Evolutionary conservation across 2,113 vertebrate genomes (phyloP).

Genomic region (Elephas maximus): DNA sequence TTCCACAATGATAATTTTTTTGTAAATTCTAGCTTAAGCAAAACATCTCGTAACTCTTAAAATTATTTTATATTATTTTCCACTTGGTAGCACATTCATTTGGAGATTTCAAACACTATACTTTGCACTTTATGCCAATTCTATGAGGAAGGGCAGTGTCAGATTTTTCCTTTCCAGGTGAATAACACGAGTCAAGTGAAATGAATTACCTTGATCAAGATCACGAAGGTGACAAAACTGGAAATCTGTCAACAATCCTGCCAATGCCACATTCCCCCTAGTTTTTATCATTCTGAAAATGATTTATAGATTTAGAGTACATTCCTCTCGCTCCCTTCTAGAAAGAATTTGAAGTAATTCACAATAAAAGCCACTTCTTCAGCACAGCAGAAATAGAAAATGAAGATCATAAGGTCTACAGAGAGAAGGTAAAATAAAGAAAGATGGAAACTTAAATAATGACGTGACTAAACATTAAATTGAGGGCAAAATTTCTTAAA

Average conservation of each 20-base stretch:
- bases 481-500: neutral
- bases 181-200: neutral
- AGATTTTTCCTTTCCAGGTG: neutral
- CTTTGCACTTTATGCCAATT: neutral
- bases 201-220: neutral
- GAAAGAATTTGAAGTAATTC: slow-evolving; percentile 19
- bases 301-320: neutral
- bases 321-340: neutral
- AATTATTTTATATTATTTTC: slow-evolving; percentile 21
- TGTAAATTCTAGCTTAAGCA: neutral
- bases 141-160: neutral
- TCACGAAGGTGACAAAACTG: neutral
- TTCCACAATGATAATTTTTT: slow-evolving; percentile 13
- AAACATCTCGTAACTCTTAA: neutral
- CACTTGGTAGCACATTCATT: neutral
- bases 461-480: neutral
- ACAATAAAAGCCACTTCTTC: neutral
- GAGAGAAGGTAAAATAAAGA: neutral
- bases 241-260: neutral
- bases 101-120: neutral
- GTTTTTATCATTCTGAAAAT: neutral
- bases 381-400: neutral
- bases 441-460: neutral
- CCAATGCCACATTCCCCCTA: neutral
- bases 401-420: neutral